These are phyloP conservation scores for Euura lappo DNA, from an alignment of 1,140 invertebrate species.

Conservation along the genomic window DNA sequence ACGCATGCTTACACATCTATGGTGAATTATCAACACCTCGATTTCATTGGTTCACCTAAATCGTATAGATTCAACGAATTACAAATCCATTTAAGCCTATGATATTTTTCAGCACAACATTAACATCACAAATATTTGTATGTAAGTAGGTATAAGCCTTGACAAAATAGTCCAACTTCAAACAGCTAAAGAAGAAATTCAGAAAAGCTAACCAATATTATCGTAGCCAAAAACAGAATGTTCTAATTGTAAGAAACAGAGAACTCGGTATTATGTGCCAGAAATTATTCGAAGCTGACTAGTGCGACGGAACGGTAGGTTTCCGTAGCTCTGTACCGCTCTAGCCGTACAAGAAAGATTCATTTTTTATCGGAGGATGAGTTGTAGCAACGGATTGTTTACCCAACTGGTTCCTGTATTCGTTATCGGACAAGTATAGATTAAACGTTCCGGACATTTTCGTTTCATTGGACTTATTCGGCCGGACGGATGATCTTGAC, in stretches of 20 bases:
- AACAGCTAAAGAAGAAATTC: too few relatives aligned
- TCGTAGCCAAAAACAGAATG: too few relatives aligned
- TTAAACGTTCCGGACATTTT: slow-evolving; percentile 20
- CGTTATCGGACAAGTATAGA: slow-evolving; percentile 19
- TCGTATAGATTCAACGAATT: not conserved
- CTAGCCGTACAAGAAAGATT: slow-evolving; percentile 38
- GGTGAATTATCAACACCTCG: too few relatives aligned
- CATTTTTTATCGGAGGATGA: not conserved
- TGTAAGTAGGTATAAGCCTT: too few relatives aligned
- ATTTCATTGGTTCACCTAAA: not conserved
- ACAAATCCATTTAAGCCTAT: not conserved
- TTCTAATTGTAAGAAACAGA: too few relatives aligned
- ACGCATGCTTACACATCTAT: too few relatives aligned
- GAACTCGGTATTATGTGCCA: too few relatives aligned
- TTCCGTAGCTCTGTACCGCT: slow-evolving; percentile 22
- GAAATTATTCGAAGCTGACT: too few relatives aligned
- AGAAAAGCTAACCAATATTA: too few relatives aligned
- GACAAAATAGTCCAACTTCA: too few relatives aligned
- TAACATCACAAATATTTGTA: not conserved
- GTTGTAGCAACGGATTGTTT: not conserved
- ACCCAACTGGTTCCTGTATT: not conserved
- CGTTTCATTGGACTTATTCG: not conserved
- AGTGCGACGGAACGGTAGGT: slow-evolving; percentile 12
- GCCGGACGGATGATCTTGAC: not conserved
- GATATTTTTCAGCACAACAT: not conserved